Conservation (phyloP, 2,888 invertebrate species). For the Zygothrica quintamaculata region DNA sequence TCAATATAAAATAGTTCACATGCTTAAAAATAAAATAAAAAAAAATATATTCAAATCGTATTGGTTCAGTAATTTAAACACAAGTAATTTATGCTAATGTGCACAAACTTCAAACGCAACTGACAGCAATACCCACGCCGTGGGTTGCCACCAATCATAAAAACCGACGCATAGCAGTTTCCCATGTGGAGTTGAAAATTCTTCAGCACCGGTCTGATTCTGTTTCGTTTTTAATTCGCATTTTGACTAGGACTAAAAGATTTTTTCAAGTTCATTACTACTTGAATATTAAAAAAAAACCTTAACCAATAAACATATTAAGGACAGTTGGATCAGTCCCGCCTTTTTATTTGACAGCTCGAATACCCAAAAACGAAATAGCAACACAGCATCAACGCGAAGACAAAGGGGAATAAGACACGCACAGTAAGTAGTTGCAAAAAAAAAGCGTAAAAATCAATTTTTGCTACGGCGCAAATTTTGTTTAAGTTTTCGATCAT, state of each 20-base stretch:
- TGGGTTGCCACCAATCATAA: conserved; percentile 36
- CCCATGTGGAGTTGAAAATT: conserved; percentile 57
- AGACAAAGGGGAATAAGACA: conserved; percentile 52
- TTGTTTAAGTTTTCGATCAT: neutral
- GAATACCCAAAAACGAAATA: conserved; percentile 43
- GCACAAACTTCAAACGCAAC: conserved; percentile 53
- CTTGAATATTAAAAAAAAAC: conserved; percentile 23
- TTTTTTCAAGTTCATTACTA: conserved; percentile 37
- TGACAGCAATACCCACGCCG: conserved; percentile 20
- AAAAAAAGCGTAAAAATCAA: conserved; percentile 49
- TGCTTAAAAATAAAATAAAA: neutral
- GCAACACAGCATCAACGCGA: conserved; percentile 50
- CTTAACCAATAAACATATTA: conserved; percentile 17
- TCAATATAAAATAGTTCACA: neutral
- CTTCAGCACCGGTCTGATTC: conserved; percentile 54
- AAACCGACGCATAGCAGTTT: conserved; percentile 52
- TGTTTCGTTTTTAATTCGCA: conserved; percentile 53
- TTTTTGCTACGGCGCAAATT: conserved; percentile 22
- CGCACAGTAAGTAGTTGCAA: conserved; percentile 46
- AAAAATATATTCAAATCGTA: neutral
- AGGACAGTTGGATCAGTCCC: conserved; percentile 14
- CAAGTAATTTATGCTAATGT: neutral
- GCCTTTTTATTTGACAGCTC: conserved; percentile 49
- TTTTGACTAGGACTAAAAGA: conserved; percentile 45
- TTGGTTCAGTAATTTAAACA: neutral